These are phyloP conservation scores for Sclerurus mexicanus DNA, from an alignment of 2,113 vertebrate genomes.

Conservation along the genomic window DNA sequence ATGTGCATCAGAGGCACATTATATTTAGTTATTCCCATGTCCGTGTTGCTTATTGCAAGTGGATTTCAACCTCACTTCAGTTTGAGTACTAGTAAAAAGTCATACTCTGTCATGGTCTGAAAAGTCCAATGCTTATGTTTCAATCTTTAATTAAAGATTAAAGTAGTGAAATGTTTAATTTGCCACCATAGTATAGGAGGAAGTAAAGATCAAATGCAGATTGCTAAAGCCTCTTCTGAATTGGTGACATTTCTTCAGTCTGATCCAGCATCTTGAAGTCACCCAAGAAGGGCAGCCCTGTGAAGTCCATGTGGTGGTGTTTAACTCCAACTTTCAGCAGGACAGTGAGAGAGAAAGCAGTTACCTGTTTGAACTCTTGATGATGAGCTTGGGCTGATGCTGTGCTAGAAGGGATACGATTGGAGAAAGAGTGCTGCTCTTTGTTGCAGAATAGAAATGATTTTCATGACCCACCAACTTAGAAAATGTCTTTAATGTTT, in stretches of 20 bases:
- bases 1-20: neutral
- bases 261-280: neutral
- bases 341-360: neutral
- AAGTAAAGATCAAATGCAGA: neutral
- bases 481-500: neutral
- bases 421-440: neutral
- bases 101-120: neutral
- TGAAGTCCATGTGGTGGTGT: neutral
- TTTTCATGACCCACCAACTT: neutral
- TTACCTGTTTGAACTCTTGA: neutral
- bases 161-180: neutral
- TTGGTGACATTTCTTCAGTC: neutral
- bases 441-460: neutral
- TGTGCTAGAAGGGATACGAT: neutral
- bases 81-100: neutral
- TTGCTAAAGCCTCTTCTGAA: neutral
- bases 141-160: neutral
- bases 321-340: neutral
- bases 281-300: neutral
- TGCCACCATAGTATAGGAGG: neutral
- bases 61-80: neutral
- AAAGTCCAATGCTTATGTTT: neutral
- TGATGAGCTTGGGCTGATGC: neutral
- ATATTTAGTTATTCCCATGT: neutral
- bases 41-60: neutral